phyloP scores from a whole-genome alignment of 2,797 vertebrate species.

The Hoplostethus mediterraneus region DNA sequence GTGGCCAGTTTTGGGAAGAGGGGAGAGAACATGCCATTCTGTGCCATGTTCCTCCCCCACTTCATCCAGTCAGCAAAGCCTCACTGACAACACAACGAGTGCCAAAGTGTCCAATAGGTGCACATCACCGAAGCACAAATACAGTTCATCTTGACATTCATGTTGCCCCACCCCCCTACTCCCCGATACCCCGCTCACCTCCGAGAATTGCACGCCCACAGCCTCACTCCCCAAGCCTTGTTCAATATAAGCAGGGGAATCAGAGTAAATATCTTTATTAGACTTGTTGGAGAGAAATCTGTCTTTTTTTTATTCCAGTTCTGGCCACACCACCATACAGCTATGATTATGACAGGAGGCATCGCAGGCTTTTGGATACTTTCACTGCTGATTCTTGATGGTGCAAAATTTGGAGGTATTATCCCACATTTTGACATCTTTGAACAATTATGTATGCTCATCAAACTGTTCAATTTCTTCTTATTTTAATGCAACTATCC shows the following conservation, averaged over 20 bases:
- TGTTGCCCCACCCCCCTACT: not conserved
- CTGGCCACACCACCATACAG: not conserved
- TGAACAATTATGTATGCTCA: not conserved
- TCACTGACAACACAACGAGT: not conserved
- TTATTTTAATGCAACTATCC: not conserved
- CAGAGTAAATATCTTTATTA: not conserved
- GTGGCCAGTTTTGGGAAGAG: conserved; percentile 8
- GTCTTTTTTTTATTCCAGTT: not conserved
- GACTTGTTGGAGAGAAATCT: conserved; percentile 5
- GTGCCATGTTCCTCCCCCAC: not conserved
- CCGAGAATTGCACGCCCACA: conserved; percentile 47
- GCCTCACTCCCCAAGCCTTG: not conserved
- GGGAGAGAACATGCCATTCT: conserved; percentile 4
- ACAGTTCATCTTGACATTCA: conserved; percentile 31
- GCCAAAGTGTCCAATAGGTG: conserved; percentile 5
- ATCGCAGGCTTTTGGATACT: conserved; percentile 53
- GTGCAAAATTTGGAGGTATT: conserved; percentile 67
- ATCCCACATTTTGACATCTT: not conserved
- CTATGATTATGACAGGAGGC: conserved; percentile 53
- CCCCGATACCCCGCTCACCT: not conserved
- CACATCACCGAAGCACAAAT: conserved; percentile 19
- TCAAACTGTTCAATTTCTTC: not conserved
- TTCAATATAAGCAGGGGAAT: conserved; percentile 51
- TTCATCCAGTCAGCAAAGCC: conserved; percentile 25
- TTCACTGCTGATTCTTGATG: conserved; percentile 47